Base-by-base conservation (phyloP, 2,888 invertebrate genomes). In the Drosophila buzzatii region DNA sequence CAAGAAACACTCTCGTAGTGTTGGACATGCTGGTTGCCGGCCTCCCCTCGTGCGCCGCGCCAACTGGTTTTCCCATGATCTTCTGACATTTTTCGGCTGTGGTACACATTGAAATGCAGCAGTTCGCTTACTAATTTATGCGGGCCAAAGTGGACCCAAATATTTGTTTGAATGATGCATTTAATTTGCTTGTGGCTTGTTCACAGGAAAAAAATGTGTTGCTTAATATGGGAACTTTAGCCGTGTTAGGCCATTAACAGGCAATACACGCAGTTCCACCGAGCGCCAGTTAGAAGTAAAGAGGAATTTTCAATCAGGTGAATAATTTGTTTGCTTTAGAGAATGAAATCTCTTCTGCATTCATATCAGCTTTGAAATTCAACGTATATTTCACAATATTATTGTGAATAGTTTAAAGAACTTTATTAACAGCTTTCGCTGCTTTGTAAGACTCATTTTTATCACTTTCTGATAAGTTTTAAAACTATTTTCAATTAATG, bases 101-200 rank as follows among this genome's bases (percentile, higher is more conserved):
- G 63, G 52, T 9, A 65, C n/a, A 64, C 63, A 72, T 77, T 81
- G 57, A 81, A 68, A 81, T 81, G 78, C 78, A 69, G 78, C 78
- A 69, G 78, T 44, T 69, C 33, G 71, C 49, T 42, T 66, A 77
- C 66, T 90, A 88, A 85, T 88, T 90, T 90, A 90, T 85, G 89
- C 85, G 90, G 85, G 90, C 73, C 59, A 73, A 85, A 67, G 68
- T 71, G 76, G 49, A 70, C 45, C 63, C 52, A 65, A 84, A 77
- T 89, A 73, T 81, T 74, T 71, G 66, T 71, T 66, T 66, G 85
- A 89, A 79, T 70, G 85, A 73, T 85, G 90, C 85, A 79, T 88
- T 90, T 90, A 72, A 88, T 82, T 85, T 74, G 61, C 56, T 72
- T 72, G 60, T 73, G 62, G 68, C 42, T 59, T 45, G 51, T 55